These are phyloP conservation scores for Amazonetta brasiliensis DNA, from an alignment of 2,797 vertebrate species.

Conservation along the genomic window DNA sequence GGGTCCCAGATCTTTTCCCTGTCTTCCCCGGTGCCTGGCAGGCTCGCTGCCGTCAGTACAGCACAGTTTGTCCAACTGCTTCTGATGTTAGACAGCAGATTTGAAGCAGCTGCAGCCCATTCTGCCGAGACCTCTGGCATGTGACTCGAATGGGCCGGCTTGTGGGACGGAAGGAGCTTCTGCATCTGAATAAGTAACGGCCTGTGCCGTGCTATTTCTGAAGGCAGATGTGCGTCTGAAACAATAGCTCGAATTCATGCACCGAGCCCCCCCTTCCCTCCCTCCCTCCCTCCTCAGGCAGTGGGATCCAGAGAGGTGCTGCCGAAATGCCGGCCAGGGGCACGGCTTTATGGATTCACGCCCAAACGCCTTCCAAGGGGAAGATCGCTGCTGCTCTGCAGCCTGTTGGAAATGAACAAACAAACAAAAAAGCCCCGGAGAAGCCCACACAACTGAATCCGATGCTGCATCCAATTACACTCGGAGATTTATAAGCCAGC, in stretches of 20 bases:
- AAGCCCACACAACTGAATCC: slow-evolving; percentile 56
- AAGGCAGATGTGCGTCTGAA: slow-evolving; percentile 88
- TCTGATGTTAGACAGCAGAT: slow-evolving; percentile 83
- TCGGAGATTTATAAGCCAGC: slow-evolving; percentile 71
- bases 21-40: slow-evolving; percentile 77
- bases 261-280: background rate
- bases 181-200: slow-evolving; percentile 86
- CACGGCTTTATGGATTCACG: slow-evolving; percentile 71
- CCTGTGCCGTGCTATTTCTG: slow-evolving; percentile 85
- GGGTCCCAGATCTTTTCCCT: slow-evolving; percentile 82
- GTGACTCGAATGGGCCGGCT: slow-evolving; percentile 86
- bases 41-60: slow-evolving; percentile 55
- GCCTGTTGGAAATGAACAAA: slow-evolving; percentile 50
- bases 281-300: slow-evolving; percentile 16
- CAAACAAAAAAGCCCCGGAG: slow-evolving; percentile 21
- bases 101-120: slow-evolving; percentile 85
- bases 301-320: slow-evolving; percentile 47
- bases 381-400: slow-evolving; percentile 74
- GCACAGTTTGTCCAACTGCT: slow-evolving; percentile 72
- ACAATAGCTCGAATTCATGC: slow-evolving; percentile 90
- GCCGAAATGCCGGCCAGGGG: slow-evolving; percentile 38
- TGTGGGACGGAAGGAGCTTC: slow-evolving; percentile 84
- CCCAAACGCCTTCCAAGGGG: slow-evolving; percentile 79
- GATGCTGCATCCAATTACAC: slow-evolving; percentile 80
- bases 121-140: slow-evolving; percentile 83